Conservation (phyloP, 2,888 invertebrate genomes). For the Oxystoma pomonae region DNA sequence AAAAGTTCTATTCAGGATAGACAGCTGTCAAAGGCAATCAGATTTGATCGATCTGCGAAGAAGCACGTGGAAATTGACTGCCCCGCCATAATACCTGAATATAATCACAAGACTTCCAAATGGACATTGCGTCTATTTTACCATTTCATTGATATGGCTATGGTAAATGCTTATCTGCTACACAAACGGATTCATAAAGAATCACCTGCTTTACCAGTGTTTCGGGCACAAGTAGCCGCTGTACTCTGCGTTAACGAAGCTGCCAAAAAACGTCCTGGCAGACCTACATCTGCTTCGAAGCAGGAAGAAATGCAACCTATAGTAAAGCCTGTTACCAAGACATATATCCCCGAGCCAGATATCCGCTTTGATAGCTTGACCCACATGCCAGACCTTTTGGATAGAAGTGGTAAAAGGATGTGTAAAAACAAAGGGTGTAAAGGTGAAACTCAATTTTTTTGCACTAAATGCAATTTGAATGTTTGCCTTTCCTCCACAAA, state of each 20-base stretch:
- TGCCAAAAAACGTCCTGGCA: background rate
- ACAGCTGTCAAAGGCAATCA: background rate
- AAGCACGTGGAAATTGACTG: background rate
- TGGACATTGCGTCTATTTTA: conserved; percentile 2
- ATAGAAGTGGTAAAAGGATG: background rate
- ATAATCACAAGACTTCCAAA: background rate
- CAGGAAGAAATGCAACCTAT: background rate
- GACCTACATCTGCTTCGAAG: background rate
- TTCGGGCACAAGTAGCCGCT: background rate
- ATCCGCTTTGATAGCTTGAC: background rate
- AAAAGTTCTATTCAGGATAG: background rate
- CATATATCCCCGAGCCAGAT: background rate
- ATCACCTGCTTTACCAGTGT: background rate
- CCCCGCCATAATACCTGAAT: background rate
- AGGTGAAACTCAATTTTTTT: background rate
- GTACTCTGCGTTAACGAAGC: background rate
- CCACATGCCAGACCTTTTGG: background rate
- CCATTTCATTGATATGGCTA: background rate
- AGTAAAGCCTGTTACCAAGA: background rate
- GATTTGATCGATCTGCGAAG: background rate
- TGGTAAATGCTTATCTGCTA: background rate
- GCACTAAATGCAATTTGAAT: background rate
- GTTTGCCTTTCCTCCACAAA: background rate
- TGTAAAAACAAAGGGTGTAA: background rate
- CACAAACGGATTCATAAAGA: background rate